A percentile compares a stretch with the other conserved stretches of the same genome.
These are phyloP conservation scores for Sander vitreus DNA, from an alignment of 2,113 vertebrate genomes.

Conservation along the genomic window DNA sequence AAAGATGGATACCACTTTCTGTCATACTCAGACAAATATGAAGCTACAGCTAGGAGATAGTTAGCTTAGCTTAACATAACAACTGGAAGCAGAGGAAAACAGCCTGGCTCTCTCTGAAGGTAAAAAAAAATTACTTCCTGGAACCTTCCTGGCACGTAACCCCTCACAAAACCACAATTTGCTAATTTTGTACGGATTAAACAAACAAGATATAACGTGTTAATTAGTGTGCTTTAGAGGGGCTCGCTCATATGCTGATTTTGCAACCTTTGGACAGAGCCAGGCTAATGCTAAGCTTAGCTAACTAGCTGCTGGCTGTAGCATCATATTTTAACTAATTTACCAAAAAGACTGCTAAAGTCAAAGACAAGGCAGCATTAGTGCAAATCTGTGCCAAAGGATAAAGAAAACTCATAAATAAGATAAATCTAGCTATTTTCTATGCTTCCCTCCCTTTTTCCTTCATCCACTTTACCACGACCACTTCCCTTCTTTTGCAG, in stretches of 20 bases:
- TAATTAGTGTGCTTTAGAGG: too few species aligned
- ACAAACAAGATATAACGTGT: too few species aligned
- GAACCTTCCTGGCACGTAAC: too few species aligned
- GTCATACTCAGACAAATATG: not conserved
- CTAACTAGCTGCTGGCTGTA: not conserved
- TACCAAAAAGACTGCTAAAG: not conserved
- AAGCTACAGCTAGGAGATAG: not conserved
- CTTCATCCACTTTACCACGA: slow-evolving; percentile 20
- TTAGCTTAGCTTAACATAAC: too few species aligned
- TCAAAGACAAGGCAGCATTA: slow-evolving; percentile 16
- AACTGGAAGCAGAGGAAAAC: too few species aligned
- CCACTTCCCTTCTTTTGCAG: slow-evolving; percentile 43
- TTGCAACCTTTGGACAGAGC: too few species aligned
- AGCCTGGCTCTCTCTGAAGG: too few species aligned
- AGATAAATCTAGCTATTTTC: slow-evolving; percentile 50
- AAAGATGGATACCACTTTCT: not conserved
- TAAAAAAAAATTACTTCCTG: too few species aligned
- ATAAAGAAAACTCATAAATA: slow-evolving; percentile 50
- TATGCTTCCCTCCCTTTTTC: slow-evolving; percentile 21
- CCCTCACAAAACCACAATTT: too few species aligned
- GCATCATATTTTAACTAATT: slow-evolving; percentile 12
- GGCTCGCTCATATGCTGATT: too few species aligned
- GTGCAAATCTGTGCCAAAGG: slow-evolving; percentile 58
- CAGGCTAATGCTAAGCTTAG: too few species aligned
- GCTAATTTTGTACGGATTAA: too few species aligned